These are phyloP conservation scores for Araneus ventricosus DNA, from an alignment of 1,140 invertebrate genomes.

Conservation along the genomic window DNA sequence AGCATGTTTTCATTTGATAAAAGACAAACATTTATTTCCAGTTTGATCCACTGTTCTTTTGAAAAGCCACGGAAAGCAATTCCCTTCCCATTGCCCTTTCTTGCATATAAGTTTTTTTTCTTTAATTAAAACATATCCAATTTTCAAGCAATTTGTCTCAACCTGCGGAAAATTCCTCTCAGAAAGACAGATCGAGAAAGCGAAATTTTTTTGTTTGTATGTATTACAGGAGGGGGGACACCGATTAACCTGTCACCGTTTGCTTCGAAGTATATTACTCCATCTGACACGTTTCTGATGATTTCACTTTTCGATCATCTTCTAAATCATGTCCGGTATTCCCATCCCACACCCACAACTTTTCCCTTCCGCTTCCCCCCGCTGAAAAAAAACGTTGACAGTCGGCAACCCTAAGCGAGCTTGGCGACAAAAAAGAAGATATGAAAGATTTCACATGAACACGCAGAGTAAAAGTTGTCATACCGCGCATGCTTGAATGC, in stretches of 20 bases:
- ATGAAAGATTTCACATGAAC: background rate
- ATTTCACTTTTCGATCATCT: conserved; percentile 16
- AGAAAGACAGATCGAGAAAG: background rate
- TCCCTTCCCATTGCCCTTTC: background rate
- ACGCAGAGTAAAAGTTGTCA: background rate
- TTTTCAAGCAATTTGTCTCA: background rate
- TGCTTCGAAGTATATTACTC: background rate
- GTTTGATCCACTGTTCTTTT: too few species aligned
- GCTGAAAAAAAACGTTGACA: background rate
- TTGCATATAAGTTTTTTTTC: too few species aligned
- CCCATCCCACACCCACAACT: conserved; percentile 20
- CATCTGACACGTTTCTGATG: background rate
- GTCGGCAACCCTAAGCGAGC: background rate
- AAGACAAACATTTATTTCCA: too few species aligned
- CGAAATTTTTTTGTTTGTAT: background rate
- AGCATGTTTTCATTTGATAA: too few species aligned
- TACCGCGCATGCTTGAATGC: background rate
- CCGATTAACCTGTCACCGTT: background rate
- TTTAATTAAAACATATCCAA: too few species aligned
- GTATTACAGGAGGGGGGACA: background rate
- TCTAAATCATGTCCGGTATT: background rate
- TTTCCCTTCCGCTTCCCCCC: background rate
- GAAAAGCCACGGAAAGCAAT: background rate
- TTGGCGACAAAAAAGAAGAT: background rate
- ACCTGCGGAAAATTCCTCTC: background rate